Percentiles rank a stretch among this genome's conserved stretches.
phyloP scores from a whole-genome alignment of 1,140 invertebrate species.

The Vanessa atalanta region DNA sequence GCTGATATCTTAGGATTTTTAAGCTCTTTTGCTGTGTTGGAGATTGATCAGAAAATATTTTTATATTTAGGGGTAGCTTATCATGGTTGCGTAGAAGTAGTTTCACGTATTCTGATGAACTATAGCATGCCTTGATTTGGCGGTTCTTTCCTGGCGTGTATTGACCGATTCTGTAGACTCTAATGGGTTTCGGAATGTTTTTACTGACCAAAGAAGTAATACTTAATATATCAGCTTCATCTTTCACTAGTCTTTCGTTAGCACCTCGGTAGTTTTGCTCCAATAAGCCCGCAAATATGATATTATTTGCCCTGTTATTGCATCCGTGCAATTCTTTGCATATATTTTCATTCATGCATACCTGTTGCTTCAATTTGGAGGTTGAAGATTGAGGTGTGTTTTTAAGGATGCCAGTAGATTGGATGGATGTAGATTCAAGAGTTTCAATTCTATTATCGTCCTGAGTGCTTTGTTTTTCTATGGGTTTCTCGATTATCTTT shows the following conservation, averaged over 20 bases:
- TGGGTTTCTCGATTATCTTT: not conserved
- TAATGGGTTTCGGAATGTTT: constrained; percentile 28
- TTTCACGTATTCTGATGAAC: not conserved
- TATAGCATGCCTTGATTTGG: constrained; percentile 33
- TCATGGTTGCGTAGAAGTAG: constrained; percentile 5
- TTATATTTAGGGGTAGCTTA: not conserved
- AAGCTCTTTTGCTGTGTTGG: constrained; percentile 18
- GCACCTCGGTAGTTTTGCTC: constrained; percentile 15
- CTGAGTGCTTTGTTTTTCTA: constrained; percentile 7
- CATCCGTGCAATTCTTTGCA: not conserved
- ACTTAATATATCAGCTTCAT: constrained; percentile 19
- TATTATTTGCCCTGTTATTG: constrained; percentile 28
- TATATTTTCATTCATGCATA: constrained; percentile 29
- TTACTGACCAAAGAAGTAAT: constrained; percentile 10
- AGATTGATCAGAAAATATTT: constrained; percentile 2
- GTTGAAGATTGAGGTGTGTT: not conserved
- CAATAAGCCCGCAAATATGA: constrained; percentile 25
- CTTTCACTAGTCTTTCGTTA: constrained; percentile 13
- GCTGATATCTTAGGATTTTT: constrained; percentile 22
- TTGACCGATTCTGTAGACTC: constrained; percentile 37
- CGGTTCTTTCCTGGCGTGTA: constrained; percentile 27
- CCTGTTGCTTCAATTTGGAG: not conserved
- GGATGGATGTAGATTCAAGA: not conserved
- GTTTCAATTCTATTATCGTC: not conserved
- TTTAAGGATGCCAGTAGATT: not conserved